Evolutionary conservation across 2,797 vertebrate genomes (phyloP).

Genomic region (Erethizon dorsatum): DNA sequence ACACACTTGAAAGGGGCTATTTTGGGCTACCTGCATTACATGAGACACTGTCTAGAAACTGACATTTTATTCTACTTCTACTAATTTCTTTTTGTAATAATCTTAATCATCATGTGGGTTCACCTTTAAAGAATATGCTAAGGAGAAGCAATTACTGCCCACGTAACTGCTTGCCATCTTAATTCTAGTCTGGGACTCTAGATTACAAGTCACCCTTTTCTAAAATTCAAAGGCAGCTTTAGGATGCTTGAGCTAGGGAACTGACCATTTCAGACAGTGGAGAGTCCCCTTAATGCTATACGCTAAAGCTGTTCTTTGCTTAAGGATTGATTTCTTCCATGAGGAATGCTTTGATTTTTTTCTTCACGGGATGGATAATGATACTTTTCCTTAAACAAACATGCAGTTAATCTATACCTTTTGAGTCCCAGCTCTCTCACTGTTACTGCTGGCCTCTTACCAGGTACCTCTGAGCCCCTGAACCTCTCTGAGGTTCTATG

Average conservation of each 20-base stretch:
- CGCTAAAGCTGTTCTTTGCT: neutral
- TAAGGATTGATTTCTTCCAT: neutral
- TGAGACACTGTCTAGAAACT: constrained; percentile 39
- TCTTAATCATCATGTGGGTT: neutral
- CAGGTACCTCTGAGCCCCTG: neutral
- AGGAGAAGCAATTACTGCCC: neutral
- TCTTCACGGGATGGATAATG: neutral
- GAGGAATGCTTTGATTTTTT: neutral
- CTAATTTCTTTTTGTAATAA: neutral
- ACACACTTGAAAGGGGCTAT: neutral
- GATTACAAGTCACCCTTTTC: neutral
- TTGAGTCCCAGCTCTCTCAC: neutral
- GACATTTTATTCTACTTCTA: constrained; percentile 1
- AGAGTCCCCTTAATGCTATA: neutral
- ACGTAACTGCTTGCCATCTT: neutral
- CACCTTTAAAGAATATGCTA: neutral
- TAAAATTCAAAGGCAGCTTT: neutral
- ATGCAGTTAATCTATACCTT: neutral
- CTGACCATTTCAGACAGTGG: neutral
- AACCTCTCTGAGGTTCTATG: neutral
- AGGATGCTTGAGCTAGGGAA: neutral
- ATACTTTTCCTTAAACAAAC: neutral
- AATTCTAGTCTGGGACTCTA: constrained; percentile 21
- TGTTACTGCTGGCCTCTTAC: neutral
- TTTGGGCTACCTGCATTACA: neutral